A percentile compares a stretch with the other conserved stretches of the same genome.
These are phyloP conservation scores for Macrobrachium rosenbergii DNA, from an alignment of 1,140 invertebrate species.

Conservation along the genomic window DNA sequence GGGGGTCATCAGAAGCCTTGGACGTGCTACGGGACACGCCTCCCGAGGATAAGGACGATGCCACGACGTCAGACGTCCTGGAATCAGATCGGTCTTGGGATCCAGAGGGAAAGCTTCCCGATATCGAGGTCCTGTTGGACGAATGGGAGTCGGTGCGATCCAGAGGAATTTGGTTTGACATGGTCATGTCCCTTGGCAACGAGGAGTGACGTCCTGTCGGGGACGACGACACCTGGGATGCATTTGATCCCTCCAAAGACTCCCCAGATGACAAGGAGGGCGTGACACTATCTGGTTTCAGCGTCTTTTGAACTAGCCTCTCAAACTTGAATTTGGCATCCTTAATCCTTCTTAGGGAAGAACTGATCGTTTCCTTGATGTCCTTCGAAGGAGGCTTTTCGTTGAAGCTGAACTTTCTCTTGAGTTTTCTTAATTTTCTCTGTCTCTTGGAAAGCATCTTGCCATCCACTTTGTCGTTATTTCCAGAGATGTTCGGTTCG, in stretches of 20 bases:
- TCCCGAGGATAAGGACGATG: not conserved
- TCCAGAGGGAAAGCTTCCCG: conserved; percentile 21
- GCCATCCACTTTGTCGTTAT: conserved; percentile 16
- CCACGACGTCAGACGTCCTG: conserved; percentile 3
- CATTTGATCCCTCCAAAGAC: conserved; percentile 22
- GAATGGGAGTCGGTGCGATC: conserved; percentile 46
- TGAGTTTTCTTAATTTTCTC: conserved; percentile 54
- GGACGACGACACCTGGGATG: too few species aligned
- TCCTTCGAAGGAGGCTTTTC: conserved; percentile 62
- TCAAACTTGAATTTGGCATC: conserved; percentile 61
- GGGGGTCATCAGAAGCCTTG: conserved; percentile 45
- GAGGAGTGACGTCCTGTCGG: not conserved
- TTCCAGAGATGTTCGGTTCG: conserved; percentile 29
- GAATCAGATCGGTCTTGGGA: conserved; percentile 8
- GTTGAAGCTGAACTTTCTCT: conserved; percentile 64
- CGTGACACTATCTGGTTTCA: conserved; percentile 30
- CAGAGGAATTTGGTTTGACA: not conserved
- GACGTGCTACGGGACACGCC: conserved; percentile 40
- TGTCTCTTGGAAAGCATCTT: conserved; percentile 56
- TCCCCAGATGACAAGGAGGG: conserved; percentile 43
- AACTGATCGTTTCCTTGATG: conserved; percentile 54
- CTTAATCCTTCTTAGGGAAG: conserved; percentile 61
- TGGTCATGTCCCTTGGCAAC: not conserved
- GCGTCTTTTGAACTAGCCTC: conserved; percentile 56
- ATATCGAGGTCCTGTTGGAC: conserved; percentile 19